phyloP scores from a whole-genome alignment of 2,888 invertebrate genomes.

The Drosophila flavopinicola region DNA sequence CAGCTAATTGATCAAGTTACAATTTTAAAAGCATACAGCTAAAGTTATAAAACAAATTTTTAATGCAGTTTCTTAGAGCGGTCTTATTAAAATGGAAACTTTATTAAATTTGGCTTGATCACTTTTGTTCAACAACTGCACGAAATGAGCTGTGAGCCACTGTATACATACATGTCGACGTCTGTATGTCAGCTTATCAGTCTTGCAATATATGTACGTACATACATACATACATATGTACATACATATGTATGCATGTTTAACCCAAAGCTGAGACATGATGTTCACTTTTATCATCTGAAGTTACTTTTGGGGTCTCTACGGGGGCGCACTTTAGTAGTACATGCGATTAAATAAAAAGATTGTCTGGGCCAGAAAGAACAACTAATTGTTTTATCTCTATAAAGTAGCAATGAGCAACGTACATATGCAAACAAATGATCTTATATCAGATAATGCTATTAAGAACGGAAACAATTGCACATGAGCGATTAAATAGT shows the following conservation, averaged over 20 bases:
- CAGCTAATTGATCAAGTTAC: no score
- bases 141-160: no score
- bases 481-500: not conserved
- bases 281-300: slow-evolving; percentile 20
- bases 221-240: not conserved
- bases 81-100: no score
- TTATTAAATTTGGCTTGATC: no score
- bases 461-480: slow-evolving; percentile 6
- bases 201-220: slow-evolving; percentile 6
- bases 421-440: not conserved
- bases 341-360: slow-evolving; percentile 28
- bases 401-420: not conserved
- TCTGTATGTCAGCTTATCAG: slow-evolving; percentile 21
- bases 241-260: not conserved
- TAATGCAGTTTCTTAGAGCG: no score
- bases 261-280: slow-evolving; percentile 7
- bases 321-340: not conserved
- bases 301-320: not conserved
- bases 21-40: no score
- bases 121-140: no score
- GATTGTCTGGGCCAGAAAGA: slow-evolving; percentile 9
- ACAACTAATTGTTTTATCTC: slow-evolving; percentile 7
- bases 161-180: no score
- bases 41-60: no score
- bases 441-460: not conserved